Percentiles rank a stretch among this genome's conserved stretches.
phyloP scores from a whole-genome alignment of 1,140 invertebrate genomes.

The Drosophila pallidifrons region DNA sequence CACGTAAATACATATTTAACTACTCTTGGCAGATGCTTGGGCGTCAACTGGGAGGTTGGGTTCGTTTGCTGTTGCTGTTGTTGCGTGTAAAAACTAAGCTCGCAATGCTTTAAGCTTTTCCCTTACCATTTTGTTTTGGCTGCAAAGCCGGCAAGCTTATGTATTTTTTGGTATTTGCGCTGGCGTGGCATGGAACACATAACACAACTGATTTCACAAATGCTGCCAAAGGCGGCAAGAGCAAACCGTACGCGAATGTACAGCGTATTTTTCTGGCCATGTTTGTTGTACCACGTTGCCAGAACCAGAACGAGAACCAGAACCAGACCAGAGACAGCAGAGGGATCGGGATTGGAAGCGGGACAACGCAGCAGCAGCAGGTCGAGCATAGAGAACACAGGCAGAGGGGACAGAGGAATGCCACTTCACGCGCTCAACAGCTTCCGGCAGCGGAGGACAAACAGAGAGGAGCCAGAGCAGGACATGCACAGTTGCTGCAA shows the following conservation, averaged over 20 bases:
- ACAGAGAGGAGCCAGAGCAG: conserved; percentile 29
- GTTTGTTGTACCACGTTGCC: conserved; percentile 57
- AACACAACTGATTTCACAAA: conserved; percentile 54
- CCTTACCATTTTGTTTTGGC: conserved; percentile 21
- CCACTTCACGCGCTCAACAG: conserved; percentile 60
- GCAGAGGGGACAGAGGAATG: neutral
- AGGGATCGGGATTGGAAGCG: neutral
- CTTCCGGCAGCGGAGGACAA: conserved; percentile 45
- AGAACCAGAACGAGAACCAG: conserved; percentile 3
- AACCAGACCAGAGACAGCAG: neutral
- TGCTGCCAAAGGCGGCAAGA: conserved; percentile 63
- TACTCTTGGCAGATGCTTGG: neutral
- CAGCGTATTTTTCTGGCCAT: conserved; percentile 57
- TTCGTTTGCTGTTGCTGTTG: neutral
- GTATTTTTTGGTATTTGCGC: conserved; percentile 2
- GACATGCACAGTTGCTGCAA: conserved; percentile 19
- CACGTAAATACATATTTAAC: neutral
- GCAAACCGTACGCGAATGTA: conserved; percentile 47
- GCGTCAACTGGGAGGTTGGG: neutral
- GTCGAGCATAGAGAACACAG: neutral
- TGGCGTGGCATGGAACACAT: neutral
- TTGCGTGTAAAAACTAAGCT: conserved; percentile 27
- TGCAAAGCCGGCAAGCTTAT: conserved; percentile 31
- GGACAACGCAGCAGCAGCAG: neutral
- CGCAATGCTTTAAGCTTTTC: conserved; percentile 65